Evolutionary conservation across 2,113 vertebrate genomes (phyloP), one percentile per base, ranked within the genome.

Genomic region (Aegypius monachus): DNA sequence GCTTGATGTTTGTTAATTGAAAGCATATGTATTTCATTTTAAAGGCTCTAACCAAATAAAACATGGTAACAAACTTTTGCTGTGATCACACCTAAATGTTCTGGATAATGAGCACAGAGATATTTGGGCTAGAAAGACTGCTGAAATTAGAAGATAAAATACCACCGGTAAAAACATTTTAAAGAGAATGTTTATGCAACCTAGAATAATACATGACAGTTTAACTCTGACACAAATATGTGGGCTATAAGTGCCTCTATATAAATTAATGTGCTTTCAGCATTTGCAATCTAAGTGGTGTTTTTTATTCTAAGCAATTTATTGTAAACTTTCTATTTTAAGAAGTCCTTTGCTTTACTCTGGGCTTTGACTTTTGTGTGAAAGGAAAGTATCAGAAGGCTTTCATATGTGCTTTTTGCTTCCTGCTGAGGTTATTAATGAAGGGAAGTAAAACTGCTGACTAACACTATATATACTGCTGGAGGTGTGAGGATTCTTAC

Each of bases 391-490:
- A 81, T 72, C 47, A 10, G 67, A 84, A 91, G 50, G 71, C 91
- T 96, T 92, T 93, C 82, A 19, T 63, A n/a, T 11, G 29, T 91
- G 68, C 59, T 63, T 45, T 66, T 94, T 1, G 27, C 91, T 92
- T 92, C 94, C 88, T 89, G 93, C 89, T 81, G 91, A 81, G 94
- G 86, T 81, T 92, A 43, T 94, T 95, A 89, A 91, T 91, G 94
- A 94, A 47, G 82, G 70, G 86, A 55, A 84, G 50, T 29, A 67
- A 91, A 95, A 91, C 29, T 91, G 95, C 94, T 97, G 95, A 96
- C 91, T 95, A 93, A 94, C 59, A 50, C 38, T 14, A 2, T 26
- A 9, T 48, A 14, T 40, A 3, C 68, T 71, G 68, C 86, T 72
- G 68, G 73, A 84, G 93, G 61, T 89, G 86, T n/a, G 87, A 89